Conservation (phyloP, 1,140 invertebrate genomes). For the Hyphantria cunea region DNA sequence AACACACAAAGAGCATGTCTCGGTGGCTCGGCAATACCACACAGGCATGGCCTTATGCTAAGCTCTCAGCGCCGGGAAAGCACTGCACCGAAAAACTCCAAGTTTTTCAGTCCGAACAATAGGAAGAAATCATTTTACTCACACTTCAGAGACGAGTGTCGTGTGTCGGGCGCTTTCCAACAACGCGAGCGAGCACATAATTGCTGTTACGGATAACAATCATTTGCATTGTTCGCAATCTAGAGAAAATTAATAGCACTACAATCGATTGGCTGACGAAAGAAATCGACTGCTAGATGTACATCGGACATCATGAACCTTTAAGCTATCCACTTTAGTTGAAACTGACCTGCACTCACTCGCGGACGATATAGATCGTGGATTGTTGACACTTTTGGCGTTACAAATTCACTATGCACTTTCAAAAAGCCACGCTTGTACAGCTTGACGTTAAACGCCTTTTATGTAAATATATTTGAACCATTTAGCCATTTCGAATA, state of each 20-base stretch:
- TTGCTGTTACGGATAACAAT: conserved; percentile 67
- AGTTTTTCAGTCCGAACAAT: conserved; percentile 70
- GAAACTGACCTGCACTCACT: conserved; percentile 16
- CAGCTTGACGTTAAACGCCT: conserved; percentile 38
- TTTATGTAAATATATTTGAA: conserved; percentile 34
- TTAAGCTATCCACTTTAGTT: no score
- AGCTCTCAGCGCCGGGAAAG: conserved; percentile 53
- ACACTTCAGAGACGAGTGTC: conserved; percentile 50
- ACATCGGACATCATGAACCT: no score
- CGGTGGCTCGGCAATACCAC: background rate
- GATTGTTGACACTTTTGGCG: conserved; percentile 15
- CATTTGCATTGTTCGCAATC: conserved; percentile 69
- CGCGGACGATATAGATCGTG: conserved; percentile 1
- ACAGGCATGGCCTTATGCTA: conserved; percentile 12
- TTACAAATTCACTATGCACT: conserved; percentile 29
- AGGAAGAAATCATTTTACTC: conserved; percentile 72
- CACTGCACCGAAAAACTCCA: conserved; percentile 49
- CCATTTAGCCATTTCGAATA: conserved; percentile 31
- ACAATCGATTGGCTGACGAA: conserved; percentile 55
- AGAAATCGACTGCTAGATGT: conserved; percentile 45
- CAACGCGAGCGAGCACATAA: conserved; percentile 50
- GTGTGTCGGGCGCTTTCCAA: conserved; percentile 67
- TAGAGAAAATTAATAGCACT: conserved; percentile 69
- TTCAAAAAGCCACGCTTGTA: conserved; percentile 15
- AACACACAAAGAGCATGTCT: background rate